Percentiles rank a stretch among this genome's conserved stretches.
Evolutionary conservation across 2,888 invertebrate species (phyloP).

Genomic region (Cerastis rubricosa): DNA sequence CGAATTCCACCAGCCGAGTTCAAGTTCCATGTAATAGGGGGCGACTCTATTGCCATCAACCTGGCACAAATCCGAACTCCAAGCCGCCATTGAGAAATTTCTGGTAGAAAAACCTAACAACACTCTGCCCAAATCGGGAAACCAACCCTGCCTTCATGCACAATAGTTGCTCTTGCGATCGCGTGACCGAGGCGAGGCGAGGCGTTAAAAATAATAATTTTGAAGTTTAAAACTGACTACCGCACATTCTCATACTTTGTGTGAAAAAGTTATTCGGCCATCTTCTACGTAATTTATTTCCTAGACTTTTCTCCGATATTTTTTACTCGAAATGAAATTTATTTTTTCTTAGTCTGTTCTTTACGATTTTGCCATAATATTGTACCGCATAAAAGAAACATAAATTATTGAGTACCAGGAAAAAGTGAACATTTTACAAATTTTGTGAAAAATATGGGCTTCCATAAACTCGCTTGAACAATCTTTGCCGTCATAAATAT

Average conservation of each 20-base stretch:
- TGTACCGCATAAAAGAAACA: conserved; percentile 29
- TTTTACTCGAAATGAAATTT: conserved; percentile 12
- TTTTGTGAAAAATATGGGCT: conserved; percentile 29
- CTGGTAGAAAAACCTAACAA: not conserved
- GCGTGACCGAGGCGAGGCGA: not conserved
- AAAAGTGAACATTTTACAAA: conserved; percentile 23
- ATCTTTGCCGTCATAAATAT: conserved; percentile 44
- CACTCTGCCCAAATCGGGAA: not conserved
- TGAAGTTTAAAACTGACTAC: not conserved
- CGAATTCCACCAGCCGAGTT: not conserved
- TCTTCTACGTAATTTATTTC: conserved; percentile 1
- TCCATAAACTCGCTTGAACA: conserved; percentile 26
- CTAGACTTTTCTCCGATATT: not conserved
- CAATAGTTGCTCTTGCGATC: not conserved
- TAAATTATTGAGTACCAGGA: conserved; percentile 44
- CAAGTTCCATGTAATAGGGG: not conserved
- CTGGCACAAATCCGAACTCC: not conserved
- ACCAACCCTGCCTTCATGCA: not conserved
- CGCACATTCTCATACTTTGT: not conserved
- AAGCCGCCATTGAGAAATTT: not conserved
- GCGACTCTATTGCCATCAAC: not conserved
- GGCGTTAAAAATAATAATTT: not conserved
- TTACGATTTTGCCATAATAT: conserved; percentile 31
- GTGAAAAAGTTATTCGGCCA: not conserved
- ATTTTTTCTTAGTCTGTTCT: conserved; percentile 14